A percentile compares a stretch with the other conserved stretches of the same genome.
Evolutionary conservation across 2,797 vertebrate species (phyloP).

Genomic region (Coracias cyanogaster): DNA sequence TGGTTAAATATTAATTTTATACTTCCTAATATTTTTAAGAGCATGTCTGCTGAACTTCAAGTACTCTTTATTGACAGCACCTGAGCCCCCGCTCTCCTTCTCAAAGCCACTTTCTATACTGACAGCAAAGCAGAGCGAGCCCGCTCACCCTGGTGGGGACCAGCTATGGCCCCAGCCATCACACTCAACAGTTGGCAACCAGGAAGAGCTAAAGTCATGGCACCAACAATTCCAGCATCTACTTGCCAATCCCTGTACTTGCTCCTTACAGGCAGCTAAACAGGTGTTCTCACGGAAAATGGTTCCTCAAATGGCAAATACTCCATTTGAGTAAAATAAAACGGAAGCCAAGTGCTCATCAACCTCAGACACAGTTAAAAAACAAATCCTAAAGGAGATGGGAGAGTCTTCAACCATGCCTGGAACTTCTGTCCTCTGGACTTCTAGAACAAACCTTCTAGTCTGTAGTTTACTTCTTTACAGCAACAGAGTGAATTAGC

Average conservation of each 20-base stretch:
- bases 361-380: background rate
- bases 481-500: background rate
- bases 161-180: background rate
- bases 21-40: slow-evolving; percentile 58
- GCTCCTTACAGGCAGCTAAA: background rate
- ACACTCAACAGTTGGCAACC: fast-evolving
- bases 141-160: no score
- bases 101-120: background rate
- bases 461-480: fast-evolving
- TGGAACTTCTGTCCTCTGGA: background rate
- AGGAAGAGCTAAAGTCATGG: background rate
- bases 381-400: background rate
- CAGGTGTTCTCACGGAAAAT: background rate
- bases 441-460: background rate
- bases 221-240: background rate
- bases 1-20: slow-evolving; percentile 83
- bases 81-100: background rate
- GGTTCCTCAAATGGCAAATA: background rate
- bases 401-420: background rate
- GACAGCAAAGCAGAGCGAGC: background rate
- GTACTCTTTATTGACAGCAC: slow-evolving; percentile 23
- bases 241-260: fast-evolving
- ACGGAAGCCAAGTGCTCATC: background rate
- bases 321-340: no score
- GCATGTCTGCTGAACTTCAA: slow-evolving; percentile 70